Percentiles rank a stretch among this genome's conserved stretches.
These are phyloP conservation scores for Liopterus haemorrhoidalis DNA, from an alignment of 2,888 invertebrate species.

Conservation along the genomic window DNA sequence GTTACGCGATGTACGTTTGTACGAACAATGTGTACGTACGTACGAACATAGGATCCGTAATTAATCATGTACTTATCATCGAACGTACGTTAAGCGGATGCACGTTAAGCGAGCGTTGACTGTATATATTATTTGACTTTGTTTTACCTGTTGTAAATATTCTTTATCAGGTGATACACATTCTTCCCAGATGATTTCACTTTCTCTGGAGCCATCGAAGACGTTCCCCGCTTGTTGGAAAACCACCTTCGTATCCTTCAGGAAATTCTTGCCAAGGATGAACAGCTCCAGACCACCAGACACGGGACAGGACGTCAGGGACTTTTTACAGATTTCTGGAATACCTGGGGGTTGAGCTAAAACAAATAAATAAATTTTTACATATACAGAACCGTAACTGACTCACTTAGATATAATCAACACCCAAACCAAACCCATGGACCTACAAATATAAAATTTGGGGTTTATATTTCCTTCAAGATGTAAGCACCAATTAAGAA, in stretches of 20 bases:
- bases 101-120: too few relatives aligned
- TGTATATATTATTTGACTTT: too few relatives aligned
- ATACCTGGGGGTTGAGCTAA: slow-evolving; percentile 87
- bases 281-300: slow-evolving; percentile 79
- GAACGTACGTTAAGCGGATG: too few relatives aligned
- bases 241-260: slow-evolving; percentile 81
- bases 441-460: too few relatives aligned
- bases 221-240: slow-evolving; percentile 56
- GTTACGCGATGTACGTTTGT: too few relatives aligned
- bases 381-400: not conserved
- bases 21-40: too few relatives aligned
- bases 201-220: slow-evolving; percentile 41
- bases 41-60: too few relatives aligned
- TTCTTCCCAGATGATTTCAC: slow-evolving; percentile 67
- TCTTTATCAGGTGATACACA: slow-evolving; percentile 82
- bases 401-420: slow-evolving; percentile 18
- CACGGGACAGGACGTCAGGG: slow-evolving; percentile 71
- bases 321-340: slow-evolving; percentile 88
- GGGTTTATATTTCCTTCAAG: not conserved
- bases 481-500: not conserved
- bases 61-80: too few relatives aligned
- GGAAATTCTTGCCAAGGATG: slow-evolving; percentile 85
- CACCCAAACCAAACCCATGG: too few relatives aligned
- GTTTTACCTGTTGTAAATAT: slow-evolving; percentile 77
- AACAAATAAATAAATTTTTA: slow-evolving; percentile 29